Conservation (phyloP, 92 coral and sea anemone species). For the Pocillopora grandis region DNA sequence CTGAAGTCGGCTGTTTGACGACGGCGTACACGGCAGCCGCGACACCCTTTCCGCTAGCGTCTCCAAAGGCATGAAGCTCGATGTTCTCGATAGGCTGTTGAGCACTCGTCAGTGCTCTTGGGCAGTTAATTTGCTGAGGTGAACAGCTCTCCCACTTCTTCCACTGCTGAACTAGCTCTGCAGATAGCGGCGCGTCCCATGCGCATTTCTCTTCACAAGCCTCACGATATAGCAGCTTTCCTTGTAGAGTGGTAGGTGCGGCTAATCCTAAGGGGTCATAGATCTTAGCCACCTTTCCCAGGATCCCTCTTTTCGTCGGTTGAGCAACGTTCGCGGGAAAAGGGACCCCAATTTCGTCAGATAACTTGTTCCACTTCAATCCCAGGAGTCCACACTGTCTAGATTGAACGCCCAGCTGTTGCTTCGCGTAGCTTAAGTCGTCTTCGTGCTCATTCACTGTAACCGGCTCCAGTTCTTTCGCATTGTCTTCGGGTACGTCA, state of each 20-base stretch:
- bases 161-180: background rate
- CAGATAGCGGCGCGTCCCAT: background rate
- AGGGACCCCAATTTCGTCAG: too few species aligned
- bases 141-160: background rate
- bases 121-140: background rate
- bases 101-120: background rate
- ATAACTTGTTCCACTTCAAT: too few species aligned
- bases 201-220: background rate
- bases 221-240: background rate
- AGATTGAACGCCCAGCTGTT: background rate
- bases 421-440: background rate
- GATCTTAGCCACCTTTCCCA: background rate
- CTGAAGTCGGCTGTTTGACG: constrained; percentile 3
- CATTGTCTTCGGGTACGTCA: background rate
- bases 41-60: constrained; percentile 30
- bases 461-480: background rate
- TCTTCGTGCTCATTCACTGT: background rate
- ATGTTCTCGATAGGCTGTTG: background rate
- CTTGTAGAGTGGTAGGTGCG: background rate
- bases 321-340: too few species aligned
- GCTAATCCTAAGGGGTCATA: background rate
- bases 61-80: constrained; percentile 33
- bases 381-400: too few species aligned
- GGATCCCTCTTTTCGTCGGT: too few species aligned
- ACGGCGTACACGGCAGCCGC: constrained; percentile 37